Conservation (phyloP, 2,797 vertebrate species). For the Thaleichthys pacificus region DNA sequence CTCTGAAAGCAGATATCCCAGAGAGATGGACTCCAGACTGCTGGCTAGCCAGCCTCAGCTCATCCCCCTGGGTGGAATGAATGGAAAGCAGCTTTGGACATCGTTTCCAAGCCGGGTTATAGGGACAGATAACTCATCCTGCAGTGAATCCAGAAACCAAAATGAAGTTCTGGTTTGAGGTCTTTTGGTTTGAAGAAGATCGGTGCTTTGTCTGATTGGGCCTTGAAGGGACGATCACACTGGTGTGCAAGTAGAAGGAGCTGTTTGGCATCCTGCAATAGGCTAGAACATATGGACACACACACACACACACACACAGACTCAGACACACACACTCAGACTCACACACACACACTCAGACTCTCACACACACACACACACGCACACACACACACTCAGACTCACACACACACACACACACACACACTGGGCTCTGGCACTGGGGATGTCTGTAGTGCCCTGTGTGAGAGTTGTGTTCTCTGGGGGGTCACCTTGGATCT, state of each 20-base stretch:
- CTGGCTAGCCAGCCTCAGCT: conserved; percentile 32
- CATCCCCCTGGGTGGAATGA: conserved; percentile 46
- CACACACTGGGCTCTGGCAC: not conserved
- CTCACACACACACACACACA: not conserved
- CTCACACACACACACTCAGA: not conserved
- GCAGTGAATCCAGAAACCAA: conserved; percentile 39
- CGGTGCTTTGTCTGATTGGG: not conserved
- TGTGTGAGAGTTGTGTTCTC: not conserved
- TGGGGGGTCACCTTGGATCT: not conserved
- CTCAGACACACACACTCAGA: not conserved
- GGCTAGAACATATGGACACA: not conserved
- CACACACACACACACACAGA: not conserved
- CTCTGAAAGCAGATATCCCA: conserved; percentile 44
- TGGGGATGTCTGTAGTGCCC: not conserved
- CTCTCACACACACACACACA: not conserved
- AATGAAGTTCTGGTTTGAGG: not conserved
- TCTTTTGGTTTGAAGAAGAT: not conserved
- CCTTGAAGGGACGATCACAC: not conserved
- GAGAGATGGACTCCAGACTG: conserved; percentile 43
- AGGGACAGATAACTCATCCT: conserved; percentile 25
- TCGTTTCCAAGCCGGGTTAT: conserved; percentile 32
- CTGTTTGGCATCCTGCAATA: no score
- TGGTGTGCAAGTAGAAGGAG: no score
- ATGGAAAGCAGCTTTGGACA: conserved; percentile 35
- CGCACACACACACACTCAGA: no score